phyloP scores from a whole-genome alignment of 2,888 invertebrate genomes.

The Calephelis perditalis region DNA sequence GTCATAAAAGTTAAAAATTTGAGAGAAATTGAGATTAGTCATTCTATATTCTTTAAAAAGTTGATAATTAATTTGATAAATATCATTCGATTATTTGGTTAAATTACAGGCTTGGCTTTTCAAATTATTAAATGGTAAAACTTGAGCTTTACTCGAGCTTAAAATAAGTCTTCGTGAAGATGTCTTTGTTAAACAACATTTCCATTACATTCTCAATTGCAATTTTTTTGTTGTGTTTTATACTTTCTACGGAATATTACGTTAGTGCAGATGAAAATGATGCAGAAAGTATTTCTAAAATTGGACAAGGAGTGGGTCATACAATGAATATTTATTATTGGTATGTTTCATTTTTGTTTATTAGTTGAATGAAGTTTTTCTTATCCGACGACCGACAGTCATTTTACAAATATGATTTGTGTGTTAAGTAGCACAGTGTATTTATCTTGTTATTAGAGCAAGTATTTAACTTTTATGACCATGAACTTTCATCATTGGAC shows the following conservation, averaged over 20 bases:
- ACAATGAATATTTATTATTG: conserved; percentile 92
- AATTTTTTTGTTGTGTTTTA: conserved; percentile 50
- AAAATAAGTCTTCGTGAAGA: conserved; percentile 30
- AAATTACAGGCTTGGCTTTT: not conserved
- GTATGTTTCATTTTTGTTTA: conserved; percentile 70
- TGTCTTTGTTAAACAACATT: conserved; percentile 50
- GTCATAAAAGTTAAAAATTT: too few species aligned
- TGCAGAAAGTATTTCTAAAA: conserved; percentile 76
- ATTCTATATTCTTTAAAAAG: not conserved
- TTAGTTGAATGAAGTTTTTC: not conserved
- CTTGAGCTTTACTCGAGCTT: conserved; percentile 1
- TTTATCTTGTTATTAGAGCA: too few species aligned
- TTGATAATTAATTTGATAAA: not conserved
- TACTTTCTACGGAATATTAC: conserved; percentile 51
- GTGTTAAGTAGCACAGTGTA: too few species aligned
- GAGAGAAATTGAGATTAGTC: too few species aligned
- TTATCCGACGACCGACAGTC: too few species aligned
- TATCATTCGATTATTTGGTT: too few species aligned
- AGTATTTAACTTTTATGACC: too few species aligned
- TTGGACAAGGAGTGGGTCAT: conserved; percentile 77
- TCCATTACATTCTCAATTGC: conserved; percentile 47
- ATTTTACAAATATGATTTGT: too few species aligned
- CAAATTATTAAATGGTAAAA: not conserved
- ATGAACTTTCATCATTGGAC: too few species aligned
- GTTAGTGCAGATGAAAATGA: conserved; percentile 78